These are phyloP conservation scores for Eremobia ochroleuca DNA, from an alignment of 2,888 invertebrate genomes.

Conservation along the genomic window DNA sequence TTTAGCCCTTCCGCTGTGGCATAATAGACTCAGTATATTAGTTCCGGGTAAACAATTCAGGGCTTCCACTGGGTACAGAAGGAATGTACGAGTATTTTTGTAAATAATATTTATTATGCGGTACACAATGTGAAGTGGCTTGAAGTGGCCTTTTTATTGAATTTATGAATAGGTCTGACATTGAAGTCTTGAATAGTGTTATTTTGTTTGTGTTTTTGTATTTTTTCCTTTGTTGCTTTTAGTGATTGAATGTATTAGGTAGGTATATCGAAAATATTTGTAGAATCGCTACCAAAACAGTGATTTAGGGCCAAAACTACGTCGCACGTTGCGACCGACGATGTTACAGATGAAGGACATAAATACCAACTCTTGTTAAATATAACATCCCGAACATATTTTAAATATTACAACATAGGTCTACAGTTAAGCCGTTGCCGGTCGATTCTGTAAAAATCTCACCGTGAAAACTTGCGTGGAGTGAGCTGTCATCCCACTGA, in stretches of 20 bases:
- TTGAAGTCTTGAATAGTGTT: constrained; percentile 11
- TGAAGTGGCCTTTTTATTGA: constrained; percentile 37
- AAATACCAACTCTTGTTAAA: too few relatives aligned
- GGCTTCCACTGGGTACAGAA: constrained; percentile 61
- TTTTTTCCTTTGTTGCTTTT: not conserved
- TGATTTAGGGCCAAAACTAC: too few relatives aligned
- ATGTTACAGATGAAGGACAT: too few relatives aligned
- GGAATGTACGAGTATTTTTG: constrained; percentile 63
- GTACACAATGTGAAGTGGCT: constrained; percentile 33
- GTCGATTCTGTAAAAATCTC: too few relatives aligned
- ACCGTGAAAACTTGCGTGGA: too few relatives aligned
- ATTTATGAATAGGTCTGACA: constrained; percentile 34
- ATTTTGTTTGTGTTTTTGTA: constrained; percentile 4
- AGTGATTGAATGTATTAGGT: not conserved
- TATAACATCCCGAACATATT: too few relatives aligned
- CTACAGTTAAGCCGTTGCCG: too few relatives aligned
- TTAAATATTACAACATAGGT: too few relatives aligned
- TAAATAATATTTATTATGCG: constrained; percentile 65
- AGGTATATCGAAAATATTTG: not conserved
- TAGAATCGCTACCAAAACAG: not conserved
- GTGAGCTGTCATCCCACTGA: too few relatives aligned
- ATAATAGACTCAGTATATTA: constrained; percentile 77
- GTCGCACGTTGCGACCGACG: too few relatives aligned
- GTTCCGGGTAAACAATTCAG: constrained; percentile 76
- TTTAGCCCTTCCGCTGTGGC: constrained; percentile 65